Conservation (phyloP, 2,888 invertebrate genomes). For the Machimus rusticus region DNA sequence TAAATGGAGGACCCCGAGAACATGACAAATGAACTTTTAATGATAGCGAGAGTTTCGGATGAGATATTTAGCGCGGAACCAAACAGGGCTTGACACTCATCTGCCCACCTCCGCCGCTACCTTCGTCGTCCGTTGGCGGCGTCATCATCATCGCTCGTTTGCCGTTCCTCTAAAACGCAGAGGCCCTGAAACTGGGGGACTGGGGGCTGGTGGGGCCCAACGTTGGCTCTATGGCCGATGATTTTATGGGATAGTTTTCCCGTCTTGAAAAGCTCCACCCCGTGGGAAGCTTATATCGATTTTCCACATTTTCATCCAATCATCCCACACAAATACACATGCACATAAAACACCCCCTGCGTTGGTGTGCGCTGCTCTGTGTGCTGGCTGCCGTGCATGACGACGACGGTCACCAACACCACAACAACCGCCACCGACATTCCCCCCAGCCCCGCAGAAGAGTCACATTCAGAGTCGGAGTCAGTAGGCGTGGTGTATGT, state of each 20-base stretch:
- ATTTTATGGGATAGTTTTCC: not conserved
- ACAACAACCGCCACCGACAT: not conserved
- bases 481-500: not conserved
- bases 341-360: not conserved
- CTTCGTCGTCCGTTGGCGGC: not conserved
- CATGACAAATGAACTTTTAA: conserved; percentile 27
- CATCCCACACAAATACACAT: conserved; percentile 13
- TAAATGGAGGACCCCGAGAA: not conserved
- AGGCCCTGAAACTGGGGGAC: not conserved
- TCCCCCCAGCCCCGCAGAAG: not conserved
- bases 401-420: not conserved
- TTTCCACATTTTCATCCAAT: conserved; percentile 26
- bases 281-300: conserved; percentile 26
- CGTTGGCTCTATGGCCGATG: not conserved
- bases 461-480: not conserved
- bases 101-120: not conserved
- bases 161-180: not conserved
- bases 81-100: conserved; percentile 3
- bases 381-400: not conserved
- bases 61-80: not conserved
- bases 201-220: not conserved
- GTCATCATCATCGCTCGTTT: not conserved
- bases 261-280: conserved; percentile 28
- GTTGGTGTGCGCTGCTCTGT: not conserved
- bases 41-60: conserved; percentile 21